These are phyloP conservation scores for Synaphobranchus kaupii DNA, from an alignment of 2,797 vertebrate species.

Conservation along the genomic window DNA sequence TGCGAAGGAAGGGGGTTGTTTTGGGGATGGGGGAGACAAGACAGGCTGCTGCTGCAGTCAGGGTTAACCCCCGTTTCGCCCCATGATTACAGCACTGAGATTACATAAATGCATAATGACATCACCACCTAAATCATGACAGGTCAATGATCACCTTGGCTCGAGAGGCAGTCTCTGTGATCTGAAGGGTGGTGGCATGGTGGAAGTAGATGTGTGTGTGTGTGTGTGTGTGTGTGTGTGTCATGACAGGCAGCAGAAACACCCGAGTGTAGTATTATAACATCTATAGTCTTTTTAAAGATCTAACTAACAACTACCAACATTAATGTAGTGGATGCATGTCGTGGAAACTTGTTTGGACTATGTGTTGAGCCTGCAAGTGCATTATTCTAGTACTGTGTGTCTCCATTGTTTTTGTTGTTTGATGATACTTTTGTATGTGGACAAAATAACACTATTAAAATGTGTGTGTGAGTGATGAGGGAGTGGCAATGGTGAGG, in stretches of 20 bases:
- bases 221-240: conserved; percentile 17
- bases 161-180: conserved; percentile 28
- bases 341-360: too few relatives aligned
- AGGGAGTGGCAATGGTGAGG: conserved; percentile 6
- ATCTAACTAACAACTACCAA: too few relatives aligned
- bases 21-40: not conserved
- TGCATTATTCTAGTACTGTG: too few relatives aligned
- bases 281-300: too few relatives aligned
- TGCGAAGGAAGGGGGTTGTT: not conserved
- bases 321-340: too few relatives aligned
- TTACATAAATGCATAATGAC: conserved; percentile 52
- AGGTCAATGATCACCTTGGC: conserved; percentile 47
- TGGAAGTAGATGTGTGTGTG: conserved; percentile 11
- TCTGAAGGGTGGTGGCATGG: not conserved
- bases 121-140: conserved; percentile 36
- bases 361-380: too few relatives aligned
- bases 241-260: too few relatives aligned
- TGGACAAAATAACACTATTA: too few relatives aligned
- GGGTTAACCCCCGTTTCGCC: not conserved
- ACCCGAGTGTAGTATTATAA: too few relatives aligned
- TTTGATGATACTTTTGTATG: too few relatives aligned
- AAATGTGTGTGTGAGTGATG: too few relatives aligned
- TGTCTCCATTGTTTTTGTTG: too few relatives aligned
- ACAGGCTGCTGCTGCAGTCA: not conserved
- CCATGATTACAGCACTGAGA: conserved; percentile 28